These are phyloP conservation scores for Ictidomys tridecemlineatus DNA, from an alignment of 2,113 vertebrate genomes.

Conservation along the genomic window DNA sequence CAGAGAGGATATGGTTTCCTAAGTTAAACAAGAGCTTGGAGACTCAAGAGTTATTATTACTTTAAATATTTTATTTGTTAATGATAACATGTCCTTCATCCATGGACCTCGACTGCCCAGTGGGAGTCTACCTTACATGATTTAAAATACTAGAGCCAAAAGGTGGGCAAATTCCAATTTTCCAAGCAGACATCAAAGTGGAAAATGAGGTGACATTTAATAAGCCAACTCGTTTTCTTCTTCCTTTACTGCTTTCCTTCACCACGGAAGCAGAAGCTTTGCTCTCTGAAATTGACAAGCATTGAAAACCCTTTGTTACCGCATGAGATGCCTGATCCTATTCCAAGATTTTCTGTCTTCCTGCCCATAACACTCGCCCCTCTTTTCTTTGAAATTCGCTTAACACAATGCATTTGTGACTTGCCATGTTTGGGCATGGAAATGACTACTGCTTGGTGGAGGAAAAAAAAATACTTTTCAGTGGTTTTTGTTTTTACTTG, in stretches of 20 bases:
- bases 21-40: background rate
- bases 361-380: background rate
- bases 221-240: background rate
- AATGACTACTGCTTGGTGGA: constrained; percentile 60
- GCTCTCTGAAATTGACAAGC: constrained; percentile 40
- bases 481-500: constrained; percentile 80
- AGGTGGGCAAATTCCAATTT: background rate
- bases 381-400: constrained; percentile 42
- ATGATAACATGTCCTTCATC: background rate
- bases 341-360: constrained; percentile 61
- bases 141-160: constrained; percentile 47
- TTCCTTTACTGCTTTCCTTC: background rate
- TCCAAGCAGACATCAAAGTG: background rate
- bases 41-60: background rate
- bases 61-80: constrained; percentile 42
- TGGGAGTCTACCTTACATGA: background rate
- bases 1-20: background rate
- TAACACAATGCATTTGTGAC: constrained; percentile 46
- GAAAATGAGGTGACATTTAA: constrained; percentile 61
- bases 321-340: constrained; percentile 24
- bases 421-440: constrained; percentile 21
- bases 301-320: constrained; percentile 70
- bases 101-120: background rate
- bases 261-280: background rate
- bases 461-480: constrained; percentile 64